Evolutionary conservation across 2,113 vertebrate genomes (phyloP).

Genomic region (Brachyistius frenatus): DNA sequence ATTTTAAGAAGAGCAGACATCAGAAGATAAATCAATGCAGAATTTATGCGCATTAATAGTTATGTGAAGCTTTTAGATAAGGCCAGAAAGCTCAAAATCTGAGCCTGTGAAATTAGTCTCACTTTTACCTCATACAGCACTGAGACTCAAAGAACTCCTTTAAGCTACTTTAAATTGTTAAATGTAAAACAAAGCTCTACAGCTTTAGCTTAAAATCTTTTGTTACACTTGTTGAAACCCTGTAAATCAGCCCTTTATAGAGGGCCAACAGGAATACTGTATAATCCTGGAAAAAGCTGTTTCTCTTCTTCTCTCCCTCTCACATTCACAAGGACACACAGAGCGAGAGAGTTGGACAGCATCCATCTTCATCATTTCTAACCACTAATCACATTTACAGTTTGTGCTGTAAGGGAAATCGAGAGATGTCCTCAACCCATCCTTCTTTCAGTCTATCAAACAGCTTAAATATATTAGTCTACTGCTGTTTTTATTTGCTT

Average conservation of each 20-base stretch:
- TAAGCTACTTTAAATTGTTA: conserved; percentile 1
- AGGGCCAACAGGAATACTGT: not conserved
- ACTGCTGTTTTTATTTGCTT: conserved; percentile 22
- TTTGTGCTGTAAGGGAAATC: conserved; percentile 20
- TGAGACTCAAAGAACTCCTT: conserved; percentile 8
- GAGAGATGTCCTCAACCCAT: conserved; percentile 18
- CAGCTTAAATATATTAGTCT: conserved; percentile 7
- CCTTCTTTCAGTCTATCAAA: conserved; percentile 5
- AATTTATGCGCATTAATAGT: conserved; percentile 39
- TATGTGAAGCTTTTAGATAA: conserved; percentile 35
- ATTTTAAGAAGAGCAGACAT: conserved; percentile 33
- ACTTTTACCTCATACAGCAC: conserved; percentile 29
- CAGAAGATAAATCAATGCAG: conserved; percentile 37
- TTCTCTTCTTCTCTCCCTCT: not conserved
- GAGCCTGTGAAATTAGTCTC: conserved; percentile 38
- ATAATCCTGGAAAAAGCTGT: not conserved
- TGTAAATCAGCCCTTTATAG: not conserved
- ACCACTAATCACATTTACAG: conserved; percentile 34
- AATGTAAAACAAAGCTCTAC: conserved; percentile 3
- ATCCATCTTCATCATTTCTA: conserved; percentile 25
- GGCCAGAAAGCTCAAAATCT: conserved; percentile 35
- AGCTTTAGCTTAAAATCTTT: conserved; percentile 12
- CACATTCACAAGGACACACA: conserved; percentile 29
- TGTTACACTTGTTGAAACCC: not conserved
- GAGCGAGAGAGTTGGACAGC: conserved; percentile 7